Evolutionary conservation across 30 jellyfish, hydroid and myxozoan species (phyloP).

Genomic region (Hydractinia symbiolongicarpus): DNA sequence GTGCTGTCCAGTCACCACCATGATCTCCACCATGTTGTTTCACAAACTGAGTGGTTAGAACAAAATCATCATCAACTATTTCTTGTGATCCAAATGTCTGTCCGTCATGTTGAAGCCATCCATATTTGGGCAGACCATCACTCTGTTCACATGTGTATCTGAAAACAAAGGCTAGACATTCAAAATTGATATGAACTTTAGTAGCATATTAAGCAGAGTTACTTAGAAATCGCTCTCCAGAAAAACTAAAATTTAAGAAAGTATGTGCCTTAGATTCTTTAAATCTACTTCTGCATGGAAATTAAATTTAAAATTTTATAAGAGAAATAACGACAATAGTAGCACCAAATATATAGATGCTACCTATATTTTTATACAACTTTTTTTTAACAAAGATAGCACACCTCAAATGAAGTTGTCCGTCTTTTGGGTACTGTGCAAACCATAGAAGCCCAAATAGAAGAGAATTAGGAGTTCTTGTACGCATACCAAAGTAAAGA

Average conservation of each 20-base stretch:
- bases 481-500: conserved; percentile 87
- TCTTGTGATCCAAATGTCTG: conserved; percentile 87
- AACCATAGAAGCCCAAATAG: conserved; percentile 95
- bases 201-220: too few species aligned
- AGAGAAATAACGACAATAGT: too few species aligned
- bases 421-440: conserved; percentile 86
- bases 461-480: conserved; percentile 81
- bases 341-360: too few species aligned
- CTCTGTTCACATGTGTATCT: conserved; percentile 93
- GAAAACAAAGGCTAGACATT: background rate
- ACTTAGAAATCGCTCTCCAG: too few species aligned
- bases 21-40: conserved; percentile 66
- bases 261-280: background rate
- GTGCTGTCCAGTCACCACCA: conserved; percentile 98
- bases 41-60: conserved; percentile 73
- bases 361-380: too few species aligned
- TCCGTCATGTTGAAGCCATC: conserved; percentile 97
- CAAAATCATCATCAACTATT: conserved; percentile 78
- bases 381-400: too few species aligned
- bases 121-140: conserved; percentile 72
- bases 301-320: too few species aligned
- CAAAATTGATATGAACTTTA: background rate
- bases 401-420: conserved; percentile 73
- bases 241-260: background rate
- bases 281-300: background rate